phyloP scores from a whole-genome alignment of 2,888 invertebrate species.

The Philhelius pedissequus region DNA sequence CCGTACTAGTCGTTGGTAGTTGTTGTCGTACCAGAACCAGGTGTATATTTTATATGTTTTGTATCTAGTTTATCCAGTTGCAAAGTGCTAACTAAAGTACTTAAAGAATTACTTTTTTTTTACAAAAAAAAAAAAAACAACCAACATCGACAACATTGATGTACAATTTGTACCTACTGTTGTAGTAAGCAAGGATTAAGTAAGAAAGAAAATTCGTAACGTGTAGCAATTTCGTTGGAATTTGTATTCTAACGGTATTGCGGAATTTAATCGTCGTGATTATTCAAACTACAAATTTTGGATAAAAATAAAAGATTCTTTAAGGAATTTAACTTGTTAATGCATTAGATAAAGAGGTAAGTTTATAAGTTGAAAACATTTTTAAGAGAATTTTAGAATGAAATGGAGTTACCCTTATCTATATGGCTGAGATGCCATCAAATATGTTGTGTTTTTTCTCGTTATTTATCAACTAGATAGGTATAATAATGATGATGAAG shows the following conservation, averaged over 20 bases:
- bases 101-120: background rate
- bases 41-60: conserved; percentile 52
- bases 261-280: conserved; percentile 11
- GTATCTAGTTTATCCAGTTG: conserved; percentile 65
- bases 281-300: conserved; percentile 27
- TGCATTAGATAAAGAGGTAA: background rate
- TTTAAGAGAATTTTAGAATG: background rate
- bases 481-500: background rate
- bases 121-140: background rate
- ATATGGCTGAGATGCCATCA: background rate
- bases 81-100: conserved; percentile 61
- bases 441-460: background rate
- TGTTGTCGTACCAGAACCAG: conserved; percentile 51
- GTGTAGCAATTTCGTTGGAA: conserved; percentile 18
- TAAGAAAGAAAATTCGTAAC: conserved; percentile 28
- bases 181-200: conserved; percentile 60
- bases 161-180: conserved; percentile 24
- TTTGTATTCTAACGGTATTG: conserved; percentile 56
- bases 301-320: conserved; percentile 20
- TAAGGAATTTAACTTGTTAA: background rate
- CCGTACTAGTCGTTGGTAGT: conserved; percentile 20
- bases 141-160: conserved; percentile 18
- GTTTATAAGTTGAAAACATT: background rate
- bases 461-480: background rate
- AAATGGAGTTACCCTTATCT: background rate